phyloP scores from a whole-genome alignment of 2,797 vertebrate genomes.

The Erithacus rubecula region DNA sequence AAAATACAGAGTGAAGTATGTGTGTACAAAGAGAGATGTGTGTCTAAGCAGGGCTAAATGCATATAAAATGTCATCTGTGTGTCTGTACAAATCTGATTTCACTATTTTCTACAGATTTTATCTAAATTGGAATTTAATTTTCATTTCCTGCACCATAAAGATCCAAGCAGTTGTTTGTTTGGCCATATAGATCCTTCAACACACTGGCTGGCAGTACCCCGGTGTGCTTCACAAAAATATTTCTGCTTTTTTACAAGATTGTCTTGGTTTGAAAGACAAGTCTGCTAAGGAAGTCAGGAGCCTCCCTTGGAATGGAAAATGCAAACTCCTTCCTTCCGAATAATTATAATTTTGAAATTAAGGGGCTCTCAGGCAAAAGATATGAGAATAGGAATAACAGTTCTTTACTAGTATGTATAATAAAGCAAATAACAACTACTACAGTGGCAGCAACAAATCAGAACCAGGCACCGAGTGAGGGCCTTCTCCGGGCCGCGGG shows the following conservation, averaged over 20 bases:
- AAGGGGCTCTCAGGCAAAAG: no score
- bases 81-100: not conserved
- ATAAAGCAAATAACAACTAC: no score
- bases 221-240: not conserved
- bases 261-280: no score
- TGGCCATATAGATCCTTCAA: not conserved
- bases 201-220: not conserved
- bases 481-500: no score
- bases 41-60: not conserved
- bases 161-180: not conserved
- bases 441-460: no score
- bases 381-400: no score
- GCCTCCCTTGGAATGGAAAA: no score
- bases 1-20: not conserved
- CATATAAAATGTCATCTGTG: not conserved
- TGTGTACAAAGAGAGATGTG: rapidly evolving
- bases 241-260: not conserved
- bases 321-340: no score
- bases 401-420: no score
- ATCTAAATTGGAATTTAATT: not conserved
- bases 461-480: no score
- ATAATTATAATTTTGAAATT: no score
- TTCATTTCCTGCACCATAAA: not conserved
- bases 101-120: not conserved
- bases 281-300: no score